phyloP scores from a whole-genome alignment of 2,888 invertebrate species.

The Cacoxenus indagator region DNA sequence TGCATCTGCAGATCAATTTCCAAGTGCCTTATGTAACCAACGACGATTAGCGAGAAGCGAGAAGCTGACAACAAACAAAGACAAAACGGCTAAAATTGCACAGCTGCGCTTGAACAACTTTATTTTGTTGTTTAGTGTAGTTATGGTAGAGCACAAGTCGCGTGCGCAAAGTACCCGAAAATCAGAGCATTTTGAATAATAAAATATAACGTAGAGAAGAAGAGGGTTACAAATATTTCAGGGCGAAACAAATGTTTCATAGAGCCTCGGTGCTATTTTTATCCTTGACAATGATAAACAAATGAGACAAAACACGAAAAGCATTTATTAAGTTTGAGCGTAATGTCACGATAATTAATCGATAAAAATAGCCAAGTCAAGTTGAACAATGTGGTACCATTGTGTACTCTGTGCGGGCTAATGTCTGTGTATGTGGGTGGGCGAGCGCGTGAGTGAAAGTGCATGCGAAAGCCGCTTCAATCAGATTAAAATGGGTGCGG shows the following conservation, averaged over 20 bases:
- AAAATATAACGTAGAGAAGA: too few relatives aligned
- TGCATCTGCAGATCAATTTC: background rate
- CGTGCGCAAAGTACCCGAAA: too few relatives aligned
- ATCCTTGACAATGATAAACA: slow-evolving; percentile 48
- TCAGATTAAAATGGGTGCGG: background rate
- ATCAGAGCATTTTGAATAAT: too few relatives aligned
- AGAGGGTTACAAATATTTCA: too few relatives aligned
- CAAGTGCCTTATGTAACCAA: background rate
- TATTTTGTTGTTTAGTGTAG: too few relatives aligned
- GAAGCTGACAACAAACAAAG: background rate
- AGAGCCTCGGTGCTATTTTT: slow-evolving; percentile 9
- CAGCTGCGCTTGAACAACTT: too few relatives aligned
- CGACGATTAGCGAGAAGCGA: background rate
- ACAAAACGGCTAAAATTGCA: too few relatives aligned
- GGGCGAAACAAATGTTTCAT: background rate
- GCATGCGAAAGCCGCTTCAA: background rate
- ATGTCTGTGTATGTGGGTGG: too few relatives aligned
- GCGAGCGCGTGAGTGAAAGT: background rate
- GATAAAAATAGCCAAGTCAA: slow-evolving; percentile 39
- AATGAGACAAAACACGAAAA: slow-evolving; percentile 31
- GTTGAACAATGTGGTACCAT: too few relatives aligned
- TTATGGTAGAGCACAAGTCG: too few relatives aligned
- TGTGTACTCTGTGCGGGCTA: background rate
- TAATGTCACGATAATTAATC: slow-evolving; percentile 59
- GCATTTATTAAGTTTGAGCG: slow-evolving; percentile 17